Base-by-base conservation (phyloP, 92 coral and sea anemone genomes). In the Siderastrea siderea region DNA sequence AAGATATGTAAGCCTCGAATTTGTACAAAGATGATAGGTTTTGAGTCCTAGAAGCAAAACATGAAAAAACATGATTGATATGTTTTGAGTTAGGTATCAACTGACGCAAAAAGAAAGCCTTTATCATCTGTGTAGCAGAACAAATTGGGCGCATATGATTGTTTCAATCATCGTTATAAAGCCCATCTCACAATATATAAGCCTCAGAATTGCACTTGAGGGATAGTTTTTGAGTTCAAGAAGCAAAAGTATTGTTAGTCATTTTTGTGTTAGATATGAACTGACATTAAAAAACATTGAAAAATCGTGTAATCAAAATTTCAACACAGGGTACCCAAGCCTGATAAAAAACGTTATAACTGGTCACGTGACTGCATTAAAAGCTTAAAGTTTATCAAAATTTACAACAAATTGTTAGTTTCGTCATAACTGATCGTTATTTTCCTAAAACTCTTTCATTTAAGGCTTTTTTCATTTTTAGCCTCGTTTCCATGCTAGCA, bases 271-370 rank as follows among this genome's bases (percentile, higher is more conserved):
- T 75, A 75, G 50, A 69, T 69, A 45, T 71, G 43, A 49, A 71
- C 54, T 47, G 59, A 71, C 76, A 71, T 71, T 48, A 13, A 71
- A 47, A 61, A 63, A 78, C 82, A 61, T 61, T 61, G 71, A 78
- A 78, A 78, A 61, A 61, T 78, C 81, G 67, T 77, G 81, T 77
- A 77, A 77, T 44, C 81, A 77, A 57, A 50, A 55, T 59, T 58
- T 77, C 82, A 78, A 59, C 70, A 47, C 82, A 78, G 82, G 70
- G 66, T 67, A 80, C 84, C 75, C 84, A 66, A 80, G 75, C 84
- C 75, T 80, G 64, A 80, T 51, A 47, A 19, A 53, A 65, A 85
- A 49, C 49, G 74, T 69, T 45, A 69, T 69, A 45, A 69, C 74
- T 69, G 52, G 74, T 69, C 74, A 59, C 38, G 38, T 26, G 38